These are phyloP conservation scores for Mythimna impura DNA, from an alignment of 2,888 invertebrate species.

Conservation along the genomic window DNA sequence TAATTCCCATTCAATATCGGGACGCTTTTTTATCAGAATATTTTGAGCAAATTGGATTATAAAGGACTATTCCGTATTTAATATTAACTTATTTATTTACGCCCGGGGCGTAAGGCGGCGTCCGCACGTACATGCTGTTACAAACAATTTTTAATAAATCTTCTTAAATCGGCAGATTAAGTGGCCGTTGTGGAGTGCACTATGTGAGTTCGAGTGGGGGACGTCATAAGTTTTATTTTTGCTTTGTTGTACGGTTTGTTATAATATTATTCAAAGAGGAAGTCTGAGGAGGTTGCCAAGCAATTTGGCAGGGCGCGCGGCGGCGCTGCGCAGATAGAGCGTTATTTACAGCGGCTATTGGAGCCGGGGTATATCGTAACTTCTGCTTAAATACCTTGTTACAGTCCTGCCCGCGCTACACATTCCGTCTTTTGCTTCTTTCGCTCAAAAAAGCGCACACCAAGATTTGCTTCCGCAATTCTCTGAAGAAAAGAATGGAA, in stretches of 20 bases:
- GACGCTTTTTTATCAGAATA: constrained; percentile 63
- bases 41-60: constrained; percentile 64
- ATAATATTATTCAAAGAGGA: constrained; percentile 88
- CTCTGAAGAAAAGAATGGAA: constrained; percentile 36
- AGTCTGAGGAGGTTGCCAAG: constrained; percentile 88
- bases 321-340: constrained; percentile 82
- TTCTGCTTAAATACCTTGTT: constrained; percentile 87
- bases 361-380: constrained; percentile 82
- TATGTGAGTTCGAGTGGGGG: constrained; percentile 61
- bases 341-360: constrained; percentile 87
- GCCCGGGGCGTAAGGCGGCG: constrained; percentile 43
- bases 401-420: constrained; percentile 72
- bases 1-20: constrained; percentile 70
- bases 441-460: constrained; percentile 69
- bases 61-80: constrained; percentile 55
- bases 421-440: constrained; percentile 69
- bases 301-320: constrained; percentile 85
- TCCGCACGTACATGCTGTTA: constrained; percentile 31
- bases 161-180: constrained; percentile 40
- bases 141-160: constrained; percentile 53
- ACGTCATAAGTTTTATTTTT: constrained; percentile 78
- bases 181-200: constrained; percentile 39
- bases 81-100: constrained; percentile 63
- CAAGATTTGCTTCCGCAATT: constrained; percentile 63
- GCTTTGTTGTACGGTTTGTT: constrained; percentile 83